Conservation (phyloP, 92 coral and sea anemone genomes). For the Ricordea florida region DNA sequence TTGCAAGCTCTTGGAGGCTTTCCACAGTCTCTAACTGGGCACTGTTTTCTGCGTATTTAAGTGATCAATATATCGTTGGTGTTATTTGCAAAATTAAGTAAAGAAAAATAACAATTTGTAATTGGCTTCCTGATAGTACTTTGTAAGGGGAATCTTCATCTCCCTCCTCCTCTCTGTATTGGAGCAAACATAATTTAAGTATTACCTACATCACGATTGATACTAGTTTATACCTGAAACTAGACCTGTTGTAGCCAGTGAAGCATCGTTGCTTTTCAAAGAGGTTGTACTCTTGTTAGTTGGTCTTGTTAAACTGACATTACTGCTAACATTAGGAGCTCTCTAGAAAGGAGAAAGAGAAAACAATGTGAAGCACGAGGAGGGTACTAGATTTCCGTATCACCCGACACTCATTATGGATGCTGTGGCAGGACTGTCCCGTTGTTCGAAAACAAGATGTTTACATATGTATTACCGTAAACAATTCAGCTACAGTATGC, state of each 20-base stretch:
- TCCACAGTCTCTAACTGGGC: constrained; percentile 84
- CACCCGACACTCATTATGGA: no score
- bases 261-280: constrained; percentile 1
- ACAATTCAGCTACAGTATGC: no score
- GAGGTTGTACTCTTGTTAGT: constrained; percentile 5
- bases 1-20: constrained; percentile 80
- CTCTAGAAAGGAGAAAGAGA: constrained; percentile 21
- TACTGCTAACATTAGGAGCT: constrained; percentile 40
- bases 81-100: no score
- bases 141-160: no score
- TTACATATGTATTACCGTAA: neutral
- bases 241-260: neutral
- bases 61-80: no score
- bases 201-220: neutral
- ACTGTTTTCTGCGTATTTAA: constrained; percentile 41
- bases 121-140: no score
- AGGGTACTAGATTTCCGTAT: no score
- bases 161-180: no score
- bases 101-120: no score
- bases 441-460: neutral
- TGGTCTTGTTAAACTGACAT: constrained; percentile 29
- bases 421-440: no score
- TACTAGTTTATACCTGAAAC: neutral
- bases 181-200: no score
- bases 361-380: no score